These are phyloP conservation scores for Barbus barbus DNA, from an alignment of 2,113 vertebrate species.

Conservation along the genomic window DNA sequence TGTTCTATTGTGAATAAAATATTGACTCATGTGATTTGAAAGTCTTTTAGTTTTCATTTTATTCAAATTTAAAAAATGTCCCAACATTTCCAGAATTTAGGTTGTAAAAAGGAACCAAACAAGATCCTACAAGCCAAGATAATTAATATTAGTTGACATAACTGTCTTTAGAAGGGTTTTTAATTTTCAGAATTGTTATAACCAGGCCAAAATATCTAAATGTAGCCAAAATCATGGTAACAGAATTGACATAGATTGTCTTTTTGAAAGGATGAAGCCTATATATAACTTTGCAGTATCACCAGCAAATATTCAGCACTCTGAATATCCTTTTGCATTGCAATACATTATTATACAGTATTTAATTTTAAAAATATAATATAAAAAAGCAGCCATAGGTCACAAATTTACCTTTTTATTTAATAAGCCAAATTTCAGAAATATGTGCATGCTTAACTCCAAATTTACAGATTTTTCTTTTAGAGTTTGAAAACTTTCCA, in stretches of 20 bases:
- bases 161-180: background rate
- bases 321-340: background rate
- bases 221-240: background rate
- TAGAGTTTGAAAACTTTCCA: background rate
- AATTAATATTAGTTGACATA: background rate
- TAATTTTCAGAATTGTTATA: background rate
- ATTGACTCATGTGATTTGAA: too few relatives aligned
- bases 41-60: too few relatives aligned
- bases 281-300: background rate
- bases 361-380: background rate
- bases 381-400: background rate
- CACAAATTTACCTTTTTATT: background rate
- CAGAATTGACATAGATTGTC: background rate
- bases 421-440: too few relatives aligned
- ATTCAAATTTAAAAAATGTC: too few relatives aligned
- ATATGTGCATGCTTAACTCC: too few relatives aligned
- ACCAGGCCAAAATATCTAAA: background rate
- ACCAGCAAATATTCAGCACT: background rate
- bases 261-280: background rate
- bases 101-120: too few relatives aligned
- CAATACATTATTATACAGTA: background rate
- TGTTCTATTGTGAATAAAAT: too few relatives aligned
- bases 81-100: too few relatives aligned
- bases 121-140: too few relatives aligned
- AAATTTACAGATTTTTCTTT: background rate